These are phyloP conservation scores for Megaceryle alcyon DNA, from an alignment of 2,797 vertebrate genomes.

Conservation along the genomic window DNA sequence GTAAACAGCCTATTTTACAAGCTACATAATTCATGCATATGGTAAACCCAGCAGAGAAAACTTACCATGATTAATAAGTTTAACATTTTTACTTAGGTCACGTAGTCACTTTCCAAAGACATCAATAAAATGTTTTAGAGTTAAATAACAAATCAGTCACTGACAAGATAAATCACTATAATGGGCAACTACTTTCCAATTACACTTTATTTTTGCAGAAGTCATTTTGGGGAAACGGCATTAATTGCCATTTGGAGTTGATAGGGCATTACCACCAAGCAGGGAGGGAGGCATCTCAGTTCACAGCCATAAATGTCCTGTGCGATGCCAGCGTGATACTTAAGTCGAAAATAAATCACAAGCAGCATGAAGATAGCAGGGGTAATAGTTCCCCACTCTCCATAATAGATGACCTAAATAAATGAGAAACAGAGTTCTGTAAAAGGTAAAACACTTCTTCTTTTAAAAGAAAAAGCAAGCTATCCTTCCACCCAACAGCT, in stretches of 20 bases:
- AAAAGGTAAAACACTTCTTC: neutral
- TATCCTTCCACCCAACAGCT: neutral
- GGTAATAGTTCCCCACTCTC: neutral
- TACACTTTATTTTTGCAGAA: slow-evolving; percentile 54
- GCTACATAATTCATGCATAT: slow-evolving; percentile 33
- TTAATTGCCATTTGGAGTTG: slow-evolving; percentile 60
- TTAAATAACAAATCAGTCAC: slow-evolving; percentile 59
- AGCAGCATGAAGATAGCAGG: slow-evolving; percentile 16
- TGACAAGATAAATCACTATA: slow-evolving; percentile 56
- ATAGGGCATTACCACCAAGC: slow-evolving; percentile 46
- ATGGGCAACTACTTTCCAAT: slow-evolving; percentile 60
- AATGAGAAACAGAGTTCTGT: neutral
- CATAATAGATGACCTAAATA: slow-evolving; percentile 18
- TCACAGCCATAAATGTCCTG: slow-evolving; percentile 2
- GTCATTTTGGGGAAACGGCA: slow-evolving; percentile 32
- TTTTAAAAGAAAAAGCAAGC: neutral
- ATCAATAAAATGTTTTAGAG: slow-evolving; percentile 62
- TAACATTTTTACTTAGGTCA: slow-evolving; percentile 63
- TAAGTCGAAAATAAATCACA: slow-evolving; percentile 39
- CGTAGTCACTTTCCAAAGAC: slow-evolving; percentile 39
- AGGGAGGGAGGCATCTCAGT: neutral
- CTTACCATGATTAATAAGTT: slow-evolving; percentile 55
- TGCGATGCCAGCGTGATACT: slow-evolving; percentile 43
- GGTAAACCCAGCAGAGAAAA: slow-evolving; percentile 37
- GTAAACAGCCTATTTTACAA: slow-evolving; percentile 45